Conservation (phyloP, 2,113 vertebrate species). For the Colossoma macropomum region DNA sequence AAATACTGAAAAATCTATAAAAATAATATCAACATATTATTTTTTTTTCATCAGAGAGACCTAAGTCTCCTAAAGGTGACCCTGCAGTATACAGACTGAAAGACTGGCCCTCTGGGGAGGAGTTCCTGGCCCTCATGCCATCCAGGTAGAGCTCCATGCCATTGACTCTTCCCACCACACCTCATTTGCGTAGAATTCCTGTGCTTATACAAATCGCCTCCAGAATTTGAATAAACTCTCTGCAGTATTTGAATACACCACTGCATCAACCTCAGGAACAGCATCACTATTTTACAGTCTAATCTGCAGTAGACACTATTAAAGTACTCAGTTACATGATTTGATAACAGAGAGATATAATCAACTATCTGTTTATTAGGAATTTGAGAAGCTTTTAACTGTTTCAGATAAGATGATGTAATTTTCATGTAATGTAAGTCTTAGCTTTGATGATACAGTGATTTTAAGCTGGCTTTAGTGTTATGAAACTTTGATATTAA, state of each 20-base stretch:
- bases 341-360: not conserved
- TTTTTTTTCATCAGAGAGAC: slow-evolving; percentile 42
- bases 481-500: not conserved
- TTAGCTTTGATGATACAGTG: not conserved
- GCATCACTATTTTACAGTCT: not conserved
- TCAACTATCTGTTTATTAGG: not conserved
- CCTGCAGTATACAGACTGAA: slow-evolving; percentile 55
- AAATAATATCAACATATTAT: too few species aligned
- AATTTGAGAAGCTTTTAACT: not conserved
- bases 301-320: not conserved
- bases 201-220: not conserved
- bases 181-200: slow-evolving; percentile 12
- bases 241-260: slow-evolving; percentile 36
- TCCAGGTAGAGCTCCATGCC: slow-evolving; percentile 39
- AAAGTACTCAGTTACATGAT: slow-evolving; percentile 3
- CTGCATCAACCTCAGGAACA: not conserved
- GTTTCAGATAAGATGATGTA: not conserved
- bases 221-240: slow-evolving; percentile 7
- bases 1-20: too few species aligned
- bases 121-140: slow-evolving; percentile 58
- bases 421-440: too few species aligned
- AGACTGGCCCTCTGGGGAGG: slow-evolving; percentile 59
- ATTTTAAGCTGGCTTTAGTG: not conserved
- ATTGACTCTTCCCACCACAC: slow-evolving; percentile 3
- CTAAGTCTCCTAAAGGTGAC: slow-evolving; percentile 51